Evolutionary conservation across 1,140 invertebrate genomes (phyloP), one percentile per base, ranked within the genome.

Genomic region (Schlechtendalia chinensis): DNA sequence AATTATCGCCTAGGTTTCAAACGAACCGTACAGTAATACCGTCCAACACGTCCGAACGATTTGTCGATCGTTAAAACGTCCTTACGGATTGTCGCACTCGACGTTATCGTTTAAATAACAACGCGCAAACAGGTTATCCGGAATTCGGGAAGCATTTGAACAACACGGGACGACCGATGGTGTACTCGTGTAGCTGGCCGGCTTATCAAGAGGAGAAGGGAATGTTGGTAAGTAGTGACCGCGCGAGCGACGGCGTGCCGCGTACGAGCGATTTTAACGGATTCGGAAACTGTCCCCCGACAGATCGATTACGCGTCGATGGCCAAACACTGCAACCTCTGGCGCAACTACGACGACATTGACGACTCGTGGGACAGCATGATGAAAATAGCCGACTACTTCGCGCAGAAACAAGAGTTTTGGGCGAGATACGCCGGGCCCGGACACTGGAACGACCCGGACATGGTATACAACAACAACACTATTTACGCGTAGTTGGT

Each of bases 361-460:
- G 87, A 93, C n/a, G 94, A 95, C 84, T 91, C 92, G 0, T 95
- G 93, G 90, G 85, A 87, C 1, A 93, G 91, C 63, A 86, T 95
- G 5, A 87, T 87, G 11, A 86, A 85, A 45, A 96, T 96, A 82
- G 90, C 94, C 82, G 88, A 93, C 82, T 95, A 91, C 87, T 96
- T 94, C 85, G 91, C 89, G 8, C 87, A 90, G 27, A 91, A 95
- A 84, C 92, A 93, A 85, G 90, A 91, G 53, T 87, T 89, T 80
- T 88, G 95, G 79, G 89, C 89, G 14, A 86, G 89, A 56, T 89
- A 90, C 84, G 91, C 92, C 59, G 94, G 93, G 17, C 94, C 94
- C 0, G 94, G 95, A 8, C 91, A 92, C 82, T 97, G 93, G 93
- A 96, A 96, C 86, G 95, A 97, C 86, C 95, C 95, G 1, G 95